Conservation (phyloP, 2,113 vertebrate genomes). For the Pterocles orientalis region DNA sequence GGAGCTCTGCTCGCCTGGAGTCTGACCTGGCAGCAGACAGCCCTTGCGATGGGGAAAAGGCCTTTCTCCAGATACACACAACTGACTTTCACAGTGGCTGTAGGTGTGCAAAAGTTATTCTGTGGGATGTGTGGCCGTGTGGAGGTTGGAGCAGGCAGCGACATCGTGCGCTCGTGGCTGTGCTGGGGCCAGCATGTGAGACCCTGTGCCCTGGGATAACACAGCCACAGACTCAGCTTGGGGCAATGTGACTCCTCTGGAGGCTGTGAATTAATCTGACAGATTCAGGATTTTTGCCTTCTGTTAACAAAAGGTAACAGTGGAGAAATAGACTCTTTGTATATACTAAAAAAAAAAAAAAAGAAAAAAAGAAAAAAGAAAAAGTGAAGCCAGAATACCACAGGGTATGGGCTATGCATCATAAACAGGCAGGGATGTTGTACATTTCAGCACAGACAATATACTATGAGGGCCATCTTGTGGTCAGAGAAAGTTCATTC, state of each 20-base stretch:
- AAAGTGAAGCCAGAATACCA: background rate
- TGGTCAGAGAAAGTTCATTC: constrained; percentile 39
- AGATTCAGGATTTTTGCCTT: background rate
- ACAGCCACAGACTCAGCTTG: background rate
- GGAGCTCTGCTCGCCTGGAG: rapidly evolving
- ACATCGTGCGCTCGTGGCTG: rapidly evolving
- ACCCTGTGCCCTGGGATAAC: background rate
- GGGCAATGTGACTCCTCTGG: rapidly evolving
- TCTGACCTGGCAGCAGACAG: background rate
- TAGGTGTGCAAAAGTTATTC: rapidly evolving
- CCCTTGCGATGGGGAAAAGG: background rate
- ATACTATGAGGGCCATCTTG: constrained; percentile 66
- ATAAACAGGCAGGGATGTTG: background rate
- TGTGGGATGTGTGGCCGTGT: rapidly evolving
- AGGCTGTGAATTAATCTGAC: background rate
- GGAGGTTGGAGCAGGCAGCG: background rate
- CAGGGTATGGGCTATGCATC: background rate
- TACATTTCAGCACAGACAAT: background rate
- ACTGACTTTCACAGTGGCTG: background rate
- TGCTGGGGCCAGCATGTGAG: rapidly evolving
- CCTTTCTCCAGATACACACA: background rate
- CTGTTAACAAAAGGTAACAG: background rate
- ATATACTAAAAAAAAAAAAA: too few species aligned
- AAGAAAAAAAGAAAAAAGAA: too few species aligned
- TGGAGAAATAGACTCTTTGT: background rate